Evolutionary conservation across 2,113 vertebrate genomes (phyloP).

Genomic region (Trachemys scripta): DNA sequence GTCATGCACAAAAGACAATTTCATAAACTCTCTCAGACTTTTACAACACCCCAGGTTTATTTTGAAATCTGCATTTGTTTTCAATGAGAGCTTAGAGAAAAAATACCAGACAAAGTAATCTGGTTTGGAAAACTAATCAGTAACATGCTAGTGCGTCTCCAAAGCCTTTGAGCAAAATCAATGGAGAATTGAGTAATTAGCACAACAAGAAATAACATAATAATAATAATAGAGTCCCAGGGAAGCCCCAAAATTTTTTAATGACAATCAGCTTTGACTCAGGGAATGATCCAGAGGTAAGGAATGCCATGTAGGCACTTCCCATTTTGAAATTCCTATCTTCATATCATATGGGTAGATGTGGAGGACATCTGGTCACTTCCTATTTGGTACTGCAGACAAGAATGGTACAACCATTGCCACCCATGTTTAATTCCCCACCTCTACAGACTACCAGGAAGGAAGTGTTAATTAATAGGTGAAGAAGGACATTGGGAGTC

Average conservation of each 20-base stretch:
- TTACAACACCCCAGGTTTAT: constrained; percentile 31
- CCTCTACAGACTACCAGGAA: not conserved
- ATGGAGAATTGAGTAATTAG: not conserved
- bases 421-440: not conserved
- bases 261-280: not conserved
- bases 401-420: not conserved
- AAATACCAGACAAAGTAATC: not conserved
- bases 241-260: not conserved
- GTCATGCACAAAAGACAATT: not conserved
- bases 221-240: not conserved
- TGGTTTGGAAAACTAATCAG: not conserved
- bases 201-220: not conserved
- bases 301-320: not conserved
- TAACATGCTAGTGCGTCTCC: not conserved
- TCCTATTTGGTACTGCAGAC: not conserved
- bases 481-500: not conserved
- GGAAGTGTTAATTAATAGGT: not conserved
- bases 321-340: not conserved
- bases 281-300: not conserved
- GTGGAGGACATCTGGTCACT: not conserved
- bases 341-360: not conserved
- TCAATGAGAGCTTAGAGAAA: not conserved
- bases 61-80: constrained; percentile 28
- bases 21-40: not conserved
- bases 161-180: not conserved